Percentiles rank a stretch among this genome's conserved stretches.
phyloP scores from a whole-genome alignment of 2,113 vertebrate species.

The Hassar affinis region DNA sequence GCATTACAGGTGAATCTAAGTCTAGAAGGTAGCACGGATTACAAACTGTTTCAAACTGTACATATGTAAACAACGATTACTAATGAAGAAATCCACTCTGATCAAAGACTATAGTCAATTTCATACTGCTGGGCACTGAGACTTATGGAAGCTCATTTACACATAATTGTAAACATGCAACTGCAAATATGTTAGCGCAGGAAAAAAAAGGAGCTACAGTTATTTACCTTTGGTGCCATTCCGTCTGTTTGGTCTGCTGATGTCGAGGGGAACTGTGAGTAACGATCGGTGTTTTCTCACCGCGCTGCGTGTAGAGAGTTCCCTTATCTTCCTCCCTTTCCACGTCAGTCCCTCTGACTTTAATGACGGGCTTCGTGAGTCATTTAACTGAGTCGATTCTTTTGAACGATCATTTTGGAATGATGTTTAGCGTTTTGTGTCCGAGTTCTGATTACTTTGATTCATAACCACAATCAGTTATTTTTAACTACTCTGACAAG shows the following conservation, averaged over 20 bases:
- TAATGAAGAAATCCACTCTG: background rate
- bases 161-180: background rate
- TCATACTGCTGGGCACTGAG: background rate
- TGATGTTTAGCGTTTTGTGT: too few relatives aligned
- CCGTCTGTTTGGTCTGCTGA: slow-evolving; percentile 19
- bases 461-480: background rate
- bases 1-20: background rate
- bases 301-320: slow-evolving; percentile 23
- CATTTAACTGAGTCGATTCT: slow-evolving; percentile 13
- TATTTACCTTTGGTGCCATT: slow-evolving; percentile 54
- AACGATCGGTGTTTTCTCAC: slow-evolving; percentile 42
- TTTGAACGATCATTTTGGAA: background rate
- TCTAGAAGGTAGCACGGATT: background rate
- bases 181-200: background rate
- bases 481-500: background rate
- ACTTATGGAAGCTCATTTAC: background rate
- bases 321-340: slow-evolving; percentile 40
- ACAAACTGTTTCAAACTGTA: background rate
- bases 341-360: slow-evolving; percentile 29
- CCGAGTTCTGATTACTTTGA: background rate
- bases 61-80: background rate
- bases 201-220: background rate
- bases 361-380: slow-evolving; percentile 22
- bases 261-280: slow-evolving; percentile 34
- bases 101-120: background rate